phyloP scores from a whole-genome alignment of 2,113 vertebrate species.

The Antechinus stuartii region DNA sequence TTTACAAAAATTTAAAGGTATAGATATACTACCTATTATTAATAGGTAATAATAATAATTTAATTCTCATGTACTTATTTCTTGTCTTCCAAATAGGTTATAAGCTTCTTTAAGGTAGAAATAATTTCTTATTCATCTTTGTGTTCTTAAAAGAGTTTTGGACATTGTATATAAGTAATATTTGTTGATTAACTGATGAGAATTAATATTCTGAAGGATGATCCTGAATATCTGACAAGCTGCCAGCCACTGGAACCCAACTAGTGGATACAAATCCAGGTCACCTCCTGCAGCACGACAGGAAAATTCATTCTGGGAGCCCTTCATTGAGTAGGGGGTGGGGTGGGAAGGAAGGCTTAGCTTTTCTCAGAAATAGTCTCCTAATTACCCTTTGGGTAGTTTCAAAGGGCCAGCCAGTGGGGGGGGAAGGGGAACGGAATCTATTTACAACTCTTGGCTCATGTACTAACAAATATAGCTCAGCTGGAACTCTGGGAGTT shows the following conservation, averaged over 20 bases:
- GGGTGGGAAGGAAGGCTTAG: not conserved
- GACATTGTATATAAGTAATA: not conserved
- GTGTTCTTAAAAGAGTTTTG: not conserved
- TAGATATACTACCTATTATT: not conserved
- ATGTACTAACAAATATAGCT: slow-evolving; percentile 3
- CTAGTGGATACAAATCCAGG: not conserved
- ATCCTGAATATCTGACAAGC: not conserved
- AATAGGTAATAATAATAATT: not conserved
- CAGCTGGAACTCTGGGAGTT: not conserved
- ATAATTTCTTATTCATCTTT: not conserved
- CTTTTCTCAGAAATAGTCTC: not conserved
- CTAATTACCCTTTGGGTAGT: not conserved
- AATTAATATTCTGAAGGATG: slow-evolving; percentile 1
- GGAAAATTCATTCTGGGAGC: not conserved
- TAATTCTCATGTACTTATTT: not conserved
- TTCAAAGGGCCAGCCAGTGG: not conserved
- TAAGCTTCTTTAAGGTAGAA: not conserved
- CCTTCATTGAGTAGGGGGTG: not conserved
- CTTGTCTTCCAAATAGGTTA: not conserved
- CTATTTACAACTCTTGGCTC: not conserved
- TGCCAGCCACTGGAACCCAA: not conserved
- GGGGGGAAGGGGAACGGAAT: not conserved
- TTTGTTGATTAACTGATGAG: not conserved
- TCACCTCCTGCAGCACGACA: not conserved
- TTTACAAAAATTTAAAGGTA: not conserved